Evolutionary conservation across 2,888 invertebrate species (phyloP).

Genomic region (Steinernema carpocapsae): DNA sequence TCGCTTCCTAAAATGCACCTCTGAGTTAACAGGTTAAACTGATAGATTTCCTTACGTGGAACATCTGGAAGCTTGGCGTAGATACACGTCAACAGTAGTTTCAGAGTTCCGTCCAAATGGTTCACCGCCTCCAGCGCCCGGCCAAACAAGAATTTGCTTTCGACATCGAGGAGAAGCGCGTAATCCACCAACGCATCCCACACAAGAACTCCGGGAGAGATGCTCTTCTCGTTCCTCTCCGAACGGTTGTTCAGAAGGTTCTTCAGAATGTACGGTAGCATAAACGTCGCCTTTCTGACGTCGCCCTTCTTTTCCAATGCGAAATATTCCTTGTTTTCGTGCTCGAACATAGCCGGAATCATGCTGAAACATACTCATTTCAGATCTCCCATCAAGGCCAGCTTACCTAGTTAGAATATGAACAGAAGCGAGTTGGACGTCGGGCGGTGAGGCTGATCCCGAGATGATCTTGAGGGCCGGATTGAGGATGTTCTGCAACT

Average conservation of each 20-base stretch:
- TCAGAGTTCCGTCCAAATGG: not conserved
- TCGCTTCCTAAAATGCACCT: not conserved
- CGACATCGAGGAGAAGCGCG: slow-evolving; percentile 37
- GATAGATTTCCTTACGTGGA: not conserved
- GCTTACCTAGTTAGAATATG: not conserved
- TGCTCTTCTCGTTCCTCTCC: no score
- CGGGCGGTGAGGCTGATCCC: not conserved
- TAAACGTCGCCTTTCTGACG: not conserved
- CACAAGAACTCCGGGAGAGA: slow-evolving; percentile 29
- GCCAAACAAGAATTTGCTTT: slow-evolving; percentile 21
- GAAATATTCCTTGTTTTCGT: slow-evolving; percentile 20
- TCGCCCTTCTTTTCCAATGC: not conserved
- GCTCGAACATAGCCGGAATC: slow-evolving; percentile 4
- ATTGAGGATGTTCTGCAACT: not conserved
- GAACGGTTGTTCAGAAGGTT: not conserved
- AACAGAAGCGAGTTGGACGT: not conserved
- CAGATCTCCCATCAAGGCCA: not conserved
- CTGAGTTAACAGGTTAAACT: not conserved
- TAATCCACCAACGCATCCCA: slow-evolving; percentile 36
- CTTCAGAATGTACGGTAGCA: not conserved
- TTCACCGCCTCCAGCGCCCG: not conserved
- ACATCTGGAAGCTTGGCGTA: not conserved
- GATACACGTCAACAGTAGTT: not conserved
- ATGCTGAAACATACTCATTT: not conserved
- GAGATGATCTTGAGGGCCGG: not conserved